These are phyloP conservation scores for Tupaia tana DNA, from an alignment of 2,113 vertebrate genomes.

Conservation along the genomic window DNA sequence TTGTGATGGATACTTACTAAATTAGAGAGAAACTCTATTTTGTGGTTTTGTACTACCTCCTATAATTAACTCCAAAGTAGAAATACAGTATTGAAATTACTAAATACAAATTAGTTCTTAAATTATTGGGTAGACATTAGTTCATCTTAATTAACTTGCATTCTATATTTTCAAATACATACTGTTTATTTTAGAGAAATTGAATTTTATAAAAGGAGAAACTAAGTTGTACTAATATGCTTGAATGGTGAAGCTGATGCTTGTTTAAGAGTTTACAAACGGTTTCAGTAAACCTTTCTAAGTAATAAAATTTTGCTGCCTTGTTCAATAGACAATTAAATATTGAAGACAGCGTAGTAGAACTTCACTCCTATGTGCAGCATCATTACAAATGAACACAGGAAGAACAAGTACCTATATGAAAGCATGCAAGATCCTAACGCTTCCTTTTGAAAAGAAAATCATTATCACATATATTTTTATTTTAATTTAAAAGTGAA, in stretches of 20 bases:
- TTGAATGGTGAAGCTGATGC: constrained; percentile 50
- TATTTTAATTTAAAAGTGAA: not conserved
- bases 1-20: constrained; percentile 2
- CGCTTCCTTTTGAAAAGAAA: not conserved
- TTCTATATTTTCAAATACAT: not conserved
- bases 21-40: constrained; percentile 57
- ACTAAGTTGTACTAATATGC: constrained; percentile 50
- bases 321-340: constrained; percentile 67
- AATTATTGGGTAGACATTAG: constrained; percentile 27
- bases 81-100: accelerated
- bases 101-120: constrained; percentile 64
- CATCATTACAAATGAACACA: not conserved
- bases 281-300: constrained; percentile 68
- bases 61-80: constrained; percentile 32
- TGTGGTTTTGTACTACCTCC: not conserved
- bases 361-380: not conserved
- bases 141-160: constrained; percentile 45
- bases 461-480: not conserved
- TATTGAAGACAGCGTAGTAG: constrained; percentile 50
- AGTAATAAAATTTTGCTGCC: constrained; percentile 53
- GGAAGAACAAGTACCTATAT: not conserved
- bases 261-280: constrained; percentile 68
- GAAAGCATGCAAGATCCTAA: constrained; percentile 3
- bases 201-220: constrained; percentile 40
- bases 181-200: constrained; percentile 38